Conservation (phyloP, 2,888 invertebrate genomes). For the Alitta virens region DNA sequence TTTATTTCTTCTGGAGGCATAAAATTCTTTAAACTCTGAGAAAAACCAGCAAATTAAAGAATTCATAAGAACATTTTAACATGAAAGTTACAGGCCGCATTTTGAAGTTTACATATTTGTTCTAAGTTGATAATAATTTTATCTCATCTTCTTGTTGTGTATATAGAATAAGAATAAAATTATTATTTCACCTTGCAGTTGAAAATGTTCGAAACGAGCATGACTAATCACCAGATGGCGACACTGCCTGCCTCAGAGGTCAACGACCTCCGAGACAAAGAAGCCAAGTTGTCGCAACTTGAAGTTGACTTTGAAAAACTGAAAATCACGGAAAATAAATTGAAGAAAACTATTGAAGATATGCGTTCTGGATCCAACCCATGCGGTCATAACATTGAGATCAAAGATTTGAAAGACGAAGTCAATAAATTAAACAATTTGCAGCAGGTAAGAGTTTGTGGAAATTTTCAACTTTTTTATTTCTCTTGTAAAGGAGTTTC, state of each 20-base stretch:
- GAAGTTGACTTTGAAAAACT: not conserved
- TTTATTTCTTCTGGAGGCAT: too few species aligned
- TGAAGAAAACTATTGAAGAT: constrained; percentile 12
- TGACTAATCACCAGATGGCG: constrained; percentile 9
- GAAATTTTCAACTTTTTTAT: too few species aligned
- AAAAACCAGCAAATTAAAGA: too few species aligned
- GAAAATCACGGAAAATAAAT: constrained; percentile 11
- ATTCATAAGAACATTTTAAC: too few species aligned
- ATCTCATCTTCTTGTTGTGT: too few species aligned
- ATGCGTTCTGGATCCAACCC: constrained; percentile 20
- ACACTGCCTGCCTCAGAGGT: constrained; percentile 2
- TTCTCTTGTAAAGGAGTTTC: too few species aligned
- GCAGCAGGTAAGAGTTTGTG: constrained; percentile 8
- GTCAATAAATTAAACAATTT: constrained; percentile 5
- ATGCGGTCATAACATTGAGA: constrained; percentile 43
- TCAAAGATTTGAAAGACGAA: constrained; percentile 35
- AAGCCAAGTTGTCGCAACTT: not conserved
- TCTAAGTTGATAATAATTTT: too few species aligned
- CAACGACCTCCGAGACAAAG: not conserved
- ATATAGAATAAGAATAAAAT: too few species aligned
- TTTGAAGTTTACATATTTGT: too few species aligned
- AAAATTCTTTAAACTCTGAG: too few species aligned
- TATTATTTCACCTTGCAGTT: not conserved
- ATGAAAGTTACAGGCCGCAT: too few species aligned
- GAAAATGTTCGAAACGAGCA: constrained; percentile 2